phyloP scores from a whole-genome alignment of 2,888 invertebrate genomes.

The Tipula lateralis region DNA sequence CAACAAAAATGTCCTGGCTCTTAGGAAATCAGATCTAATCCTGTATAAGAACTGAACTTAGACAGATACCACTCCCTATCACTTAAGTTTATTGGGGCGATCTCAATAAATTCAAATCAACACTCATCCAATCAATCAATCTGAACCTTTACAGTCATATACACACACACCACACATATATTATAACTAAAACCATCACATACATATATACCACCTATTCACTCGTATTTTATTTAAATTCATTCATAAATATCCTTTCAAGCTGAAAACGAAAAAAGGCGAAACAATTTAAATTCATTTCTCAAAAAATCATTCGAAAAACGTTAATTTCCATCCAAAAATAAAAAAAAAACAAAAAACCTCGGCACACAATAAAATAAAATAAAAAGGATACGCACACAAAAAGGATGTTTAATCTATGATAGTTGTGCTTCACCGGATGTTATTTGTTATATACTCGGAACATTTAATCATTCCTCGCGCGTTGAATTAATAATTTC shows the following conservation, averaged over 20 bases:
- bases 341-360: not conserved
- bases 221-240: not conserved
- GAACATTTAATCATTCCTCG: not conserved
- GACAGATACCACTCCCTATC: no score
- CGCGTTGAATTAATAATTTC: not conserved
- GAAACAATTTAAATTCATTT: not conserved
- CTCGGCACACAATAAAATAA: not conserved
- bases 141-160: not conserved
- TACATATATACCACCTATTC: not conserved
- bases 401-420: conserved; percentile 15
- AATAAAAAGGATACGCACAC: not conserved
- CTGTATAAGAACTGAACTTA: no score
- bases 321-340: not conserved
- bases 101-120: no score
- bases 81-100: no score
- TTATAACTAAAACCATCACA: not conserved
- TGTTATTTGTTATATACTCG: not conserved
- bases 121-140: not conserved
- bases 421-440: conserved; percentile 11
- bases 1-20: no score
- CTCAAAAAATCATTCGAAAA: not conserved
- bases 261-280: not conserved
- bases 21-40: no score
- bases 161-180: not conserved
- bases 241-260: conserved; percentile 24